Evolutionary conservation across 2,888 invertebrate species (phyloP).

Genomic region (Eumacrocentrus americanus): DNA sequence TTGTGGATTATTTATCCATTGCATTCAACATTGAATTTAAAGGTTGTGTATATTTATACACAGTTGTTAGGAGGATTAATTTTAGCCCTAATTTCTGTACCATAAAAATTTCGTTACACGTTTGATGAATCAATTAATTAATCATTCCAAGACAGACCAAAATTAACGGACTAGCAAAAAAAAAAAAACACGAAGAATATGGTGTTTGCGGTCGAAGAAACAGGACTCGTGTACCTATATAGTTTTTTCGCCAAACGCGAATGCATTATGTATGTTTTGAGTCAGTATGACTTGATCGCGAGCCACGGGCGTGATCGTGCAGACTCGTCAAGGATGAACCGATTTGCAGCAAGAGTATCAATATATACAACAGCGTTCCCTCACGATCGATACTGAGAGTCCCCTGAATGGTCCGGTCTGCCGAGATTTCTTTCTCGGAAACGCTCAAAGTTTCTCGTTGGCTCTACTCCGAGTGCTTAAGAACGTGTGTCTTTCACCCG

Average conservation of each 20-base stretch:
- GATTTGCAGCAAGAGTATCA: conserved; percentile 22
- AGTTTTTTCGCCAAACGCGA: conserved; percentile 41
- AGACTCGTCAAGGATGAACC: conserved; percentile 37
- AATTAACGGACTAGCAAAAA: conserved; percentile 23
- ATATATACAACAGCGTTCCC: conserved; percentile 26
- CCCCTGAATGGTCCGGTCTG: conserved; percentile 52
- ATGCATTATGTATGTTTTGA: conserved; percentile 59
- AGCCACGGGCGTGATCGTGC: conserved; percentile 41
- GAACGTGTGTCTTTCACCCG: conserved; percentile 17
- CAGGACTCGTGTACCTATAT: conserved; percentile 31
- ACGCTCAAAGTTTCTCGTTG: conserved; percentile 53
- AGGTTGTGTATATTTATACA: no score
- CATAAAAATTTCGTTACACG: no score
- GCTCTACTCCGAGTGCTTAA: not conserved
- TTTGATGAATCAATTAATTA: no score
- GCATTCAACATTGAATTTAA: no score
- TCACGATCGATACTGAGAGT: conserved; percentile 35
- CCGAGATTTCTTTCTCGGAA: conserved; percentile 57
- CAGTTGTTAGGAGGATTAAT: no score
- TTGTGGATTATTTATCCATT: not conserved
- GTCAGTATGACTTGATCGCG: conserved; percentile 61
- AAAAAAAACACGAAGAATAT: conserved; percentile 20
- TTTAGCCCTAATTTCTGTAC: no score
- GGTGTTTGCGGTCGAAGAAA: conserved; percentile 31
- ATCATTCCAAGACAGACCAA: no score